A percentile compares a stretch with the other conserved stretches of the same genome.
phyloP scores from a whole-genome alignment of 2,888 invertebrate genomes.

The Sepioteuthis lessoniana region DNA sequence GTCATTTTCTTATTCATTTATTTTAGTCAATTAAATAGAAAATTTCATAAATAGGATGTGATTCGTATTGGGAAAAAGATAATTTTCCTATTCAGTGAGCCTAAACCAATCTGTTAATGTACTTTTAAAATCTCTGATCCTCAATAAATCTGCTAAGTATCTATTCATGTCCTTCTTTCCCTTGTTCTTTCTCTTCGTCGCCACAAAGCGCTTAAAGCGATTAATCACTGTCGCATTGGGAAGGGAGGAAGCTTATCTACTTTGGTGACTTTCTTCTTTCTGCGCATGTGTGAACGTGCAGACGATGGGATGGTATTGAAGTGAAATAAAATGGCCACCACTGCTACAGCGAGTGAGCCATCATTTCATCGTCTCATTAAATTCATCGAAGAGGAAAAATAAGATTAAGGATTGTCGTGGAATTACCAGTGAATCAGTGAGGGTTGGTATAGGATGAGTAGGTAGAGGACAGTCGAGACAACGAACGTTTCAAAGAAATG shows the following conservation, averaged over 20 bases:
- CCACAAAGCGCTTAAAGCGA: neutral
- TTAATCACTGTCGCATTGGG: neutral
- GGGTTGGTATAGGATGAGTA: neutral
- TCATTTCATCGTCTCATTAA: neutral
- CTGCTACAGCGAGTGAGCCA: neutral
- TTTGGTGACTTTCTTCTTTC: neutral
- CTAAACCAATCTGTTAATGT: neutral
- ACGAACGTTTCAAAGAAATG: neutral
- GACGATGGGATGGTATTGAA: neutral
- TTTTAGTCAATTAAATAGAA: no score
- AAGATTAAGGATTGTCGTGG: neutral
- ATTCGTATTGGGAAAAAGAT: no score
- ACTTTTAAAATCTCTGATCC: neutral
- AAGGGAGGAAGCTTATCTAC: neutral
- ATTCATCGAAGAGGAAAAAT: slow-evolving; percentile 15
- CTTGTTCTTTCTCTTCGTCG: neutral
- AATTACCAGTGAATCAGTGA: neutral
- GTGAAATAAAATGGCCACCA: neutral
- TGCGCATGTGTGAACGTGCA: neutral
- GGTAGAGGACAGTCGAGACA: neutral
- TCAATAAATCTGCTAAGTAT: neutral
- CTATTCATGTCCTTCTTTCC: neutral
- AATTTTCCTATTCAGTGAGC: no score
- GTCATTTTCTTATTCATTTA: no score
- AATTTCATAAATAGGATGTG: no score